phyloP scores from a whole-genome alignment of 2,888 invertebrate species.

The Tetragonula carbonaria region DNA sequence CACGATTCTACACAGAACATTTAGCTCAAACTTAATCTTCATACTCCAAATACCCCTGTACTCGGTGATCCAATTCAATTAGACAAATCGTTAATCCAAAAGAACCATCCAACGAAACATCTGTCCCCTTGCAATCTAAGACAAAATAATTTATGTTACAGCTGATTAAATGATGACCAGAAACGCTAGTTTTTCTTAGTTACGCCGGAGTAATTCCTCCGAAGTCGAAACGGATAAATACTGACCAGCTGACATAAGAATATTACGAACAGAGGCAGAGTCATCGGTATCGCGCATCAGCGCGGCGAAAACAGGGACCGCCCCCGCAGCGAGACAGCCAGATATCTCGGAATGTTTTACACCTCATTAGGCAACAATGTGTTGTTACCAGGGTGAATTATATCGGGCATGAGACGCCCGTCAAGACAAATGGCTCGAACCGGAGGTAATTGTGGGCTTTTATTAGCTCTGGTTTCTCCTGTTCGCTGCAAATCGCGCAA shows the following conservation, averaged over 20 bases:
- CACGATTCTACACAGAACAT: neutral
- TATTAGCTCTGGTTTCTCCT: constrained; percentile 82
- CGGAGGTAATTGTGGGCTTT: constrained; percentile 84
- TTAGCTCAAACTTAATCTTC: constrained; percentile 6
- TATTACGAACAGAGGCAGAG: constrained; percentile 27
- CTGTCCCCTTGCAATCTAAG: neutral
- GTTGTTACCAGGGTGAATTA: constrained; percentile 84
- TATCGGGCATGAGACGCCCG: constrained; percentile 83
- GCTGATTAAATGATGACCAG: neutral
- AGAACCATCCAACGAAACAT: constrained; percentile 21
- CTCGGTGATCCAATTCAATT: constrained; percentile 8
- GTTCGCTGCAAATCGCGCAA: constrained; percentile 73
- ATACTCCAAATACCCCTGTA: neutral
- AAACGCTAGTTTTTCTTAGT: no score
- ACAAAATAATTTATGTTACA: constrained; percentile 30
- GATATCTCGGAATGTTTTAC: constrained; percentile 83
- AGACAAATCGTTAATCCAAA: constrained; percentile 5
- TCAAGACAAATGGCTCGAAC: constrained; percentile 84
- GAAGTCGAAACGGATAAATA: neutral
- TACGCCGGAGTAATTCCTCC: neutral
- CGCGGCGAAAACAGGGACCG: constrained; percentile 51
- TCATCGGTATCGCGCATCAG: constrained; percentile 58
- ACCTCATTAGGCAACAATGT: constrained; percentile 84
- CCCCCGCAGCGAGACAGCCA: constrained; percentile 74
- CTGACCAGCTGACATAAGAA: constrained; percentile 35